Evolutionary conservation across 2,888 invertebrate genomes (phyloP), one percentile per base, ranked within the genome.

Genomic region (Alcis repandata): DNA sequence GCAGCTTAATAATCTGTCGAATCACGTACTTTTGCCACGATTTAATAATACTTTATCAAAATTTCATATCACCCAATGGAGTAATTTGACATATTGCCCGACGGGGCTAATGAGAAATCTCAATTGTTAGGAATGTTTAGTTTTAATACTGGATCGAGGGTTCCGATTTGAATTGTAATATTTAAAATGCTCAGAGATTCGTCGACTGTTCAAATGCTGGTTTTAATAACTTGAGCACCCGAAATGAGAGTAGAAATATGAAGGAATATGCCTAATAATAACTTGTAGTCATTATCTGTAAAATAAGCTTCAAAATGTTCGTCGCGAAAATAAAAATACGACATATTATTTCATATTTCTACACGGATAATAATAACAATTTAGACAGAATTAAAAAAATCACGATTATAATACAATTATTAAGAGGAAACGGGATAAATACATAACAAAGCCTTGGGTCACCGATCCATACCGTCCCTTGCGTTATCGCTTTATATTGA

Each of bases 101-200:
- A 4, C 57, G 82, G 79, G 86, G 83, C 85, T 78, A 74, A 57
- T 75, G 77, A 78, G 76, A 86, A 87, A 86, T 82, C 88, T 89
- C 89, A 83, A 88, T 89, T 86, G 87, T 81, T 71, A 91, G 92
- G 92, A 92, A 93, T 92, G 92, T 92, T 84, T 87, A 81, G 86
- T 87, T 85, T 79, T 89, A 91, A 91, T 91, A 91, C 89, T 90
- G 89, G 85, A 81, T 71, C 63, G 65, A 57, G 54, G 61, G 51
- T 43, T 19, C 48, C 40, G 22, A 27, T n/a, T 52, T 33, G 19
- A 13, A n/a, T 20, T 64, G 45, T 20, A 58, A 46, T 63, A 33
- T 54, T 43, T 46, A 68, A n/a, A n/a, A 71, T 67, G 71, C 67
- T 71, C 69, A 68, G 68, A 70, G 71, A 71, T 68, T 68, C 70